Evolutionary conservation across 2,888 invertebrate species (phyloP), one percentile per base, ranked within the genome.

Genomic region (Dryocosmus kuriphilus): DNA sequence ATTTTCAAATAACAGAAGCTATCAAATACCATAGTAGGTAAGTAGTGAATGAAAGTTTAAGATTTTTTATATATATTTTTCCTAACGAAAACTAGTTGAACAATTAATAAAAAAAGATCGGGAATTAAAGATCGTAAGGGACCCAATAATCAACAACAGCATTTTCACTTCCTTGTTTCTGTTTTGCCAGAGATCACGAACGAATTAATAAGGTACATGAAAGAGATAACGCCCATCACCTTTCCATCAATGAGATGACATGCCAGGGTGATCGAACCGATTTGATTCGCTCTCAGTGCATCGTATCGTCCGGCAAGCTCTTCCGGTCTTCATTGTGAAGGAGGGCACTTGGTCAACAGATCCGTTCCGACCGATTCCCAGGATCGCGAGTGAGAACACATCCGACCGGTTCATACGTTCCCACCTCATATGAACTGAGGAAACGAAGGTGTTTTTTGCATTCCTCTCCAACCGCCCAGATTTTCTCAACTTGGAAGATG

Each of bases 331-430:
- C 85, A 83, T 84, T 82, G 81, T 81, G 84, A 91, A 90, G 85
- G 90, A 91, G 91, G 91, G 85, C 90, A 91, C 91, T 91, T 91
- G 91, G 91, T 91, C 91, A 91, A 87, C 90, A 79, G 88, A 89
- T 89, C 87, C 88, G 88, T 87, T 90, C 87, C 89, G 86, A 88
- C 86, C 86, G 88, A 90, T 89, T 88, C 89, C 86, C 86, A 86
- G 90, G 88, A 90, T 86, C 82, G 82, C 85, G 82, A 88, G 88
- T 88, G 89, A 91, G 89, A 90, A 90, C 85, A 82, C 85, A 85
- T 85, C 85, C 79, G 85, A 87, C 88, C 87, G 87, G 88, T 88
- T 88, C 79, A 77, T 78, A 71, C 77, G 55, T 78, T 76, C 77
- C 51, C 79, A 77, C 79, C 78, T 76, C 81, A 78, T 78, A 79